Conservation (phyloP, 2,797 vertebrate genomes). For the Pangasius djambal region DNA sequence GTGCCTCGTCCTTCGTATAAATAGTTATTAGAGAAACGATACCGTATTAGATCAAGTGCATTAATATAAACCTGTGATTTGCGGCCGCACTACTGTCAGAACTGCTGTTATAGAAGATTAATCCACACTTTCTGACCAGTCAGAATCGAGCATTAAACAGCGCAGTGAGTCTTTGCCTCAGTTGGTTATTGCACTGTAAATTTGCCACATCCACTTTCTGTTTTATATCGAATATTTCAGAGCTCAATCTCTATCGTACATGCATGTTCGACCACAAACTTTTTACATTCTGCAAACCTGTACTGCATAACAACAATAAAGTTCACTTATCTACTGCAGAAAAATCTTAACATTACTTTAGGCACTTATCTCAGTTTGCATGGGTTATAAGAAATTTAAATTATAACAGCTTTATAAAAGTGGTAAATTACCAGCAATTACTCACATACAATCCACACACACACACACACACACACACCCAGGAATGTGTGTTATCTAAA, state of each 20-base stretch:
- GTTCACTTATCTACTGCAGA: not conserved
- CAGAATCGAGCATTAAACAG: not conserved
- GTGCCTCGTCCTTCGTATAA: not conserved
- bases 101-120: not conserved
- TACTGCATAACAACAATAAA: not conserved
- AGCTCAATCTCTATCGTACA: not conserved
- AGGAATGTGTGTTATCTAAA: not conserved
- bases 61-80: not conserved
- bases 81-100: not conserved
- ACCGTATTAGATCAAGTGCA: not conserved
- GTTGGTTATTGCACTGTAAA: not conserved
- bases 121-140: not conserved
- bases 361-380: not conserved
- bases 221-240: not conserved
- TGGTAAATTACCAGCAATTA: not conserved
- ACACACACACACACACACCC: constrained; percentile 7
- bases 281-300: not conserved
- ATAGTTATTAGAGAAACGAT: not conserved
- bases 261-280: not conserved
- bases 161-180: not conserved
- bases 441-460: not conserved
- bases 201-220: not conserved
- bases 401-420: not conserved
- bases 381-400: not conserved
- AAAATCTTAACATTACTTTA: too few relatives aligned